These are phyloP conservation scores for Enteromius mattozi DNA, from an alignment of 2,797 vertebrate genomes.

Conservation along the genomic window DNA sequence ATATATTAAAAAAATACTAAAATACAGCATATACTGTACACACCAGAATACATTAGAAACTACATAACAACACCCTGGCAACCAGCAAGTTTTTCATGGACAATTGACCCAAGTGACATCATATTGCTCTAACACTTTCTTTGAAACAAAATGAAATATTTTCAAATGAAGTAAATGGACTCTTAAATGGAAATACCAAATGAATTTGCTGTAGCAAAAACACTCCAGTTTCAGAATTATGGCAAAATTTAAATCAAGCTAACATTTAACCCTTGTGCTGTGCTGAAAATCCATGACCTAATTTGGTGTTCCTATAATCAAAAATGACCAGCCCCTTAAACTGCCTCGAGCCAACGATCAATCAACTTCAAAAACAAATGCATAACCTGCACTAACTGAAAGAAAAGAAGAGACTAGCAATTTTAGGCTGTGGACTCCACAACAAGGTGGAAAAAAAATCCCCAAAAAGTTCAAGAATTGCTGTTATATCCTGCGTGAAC, in stretches of 20 bases:
- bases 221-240: neutral
- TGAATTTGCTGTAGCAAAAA: neutral
- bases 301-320: neutral
- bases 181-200: neutral
- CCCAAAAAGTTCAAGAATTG: too few species aligned
- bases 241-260: neutral
- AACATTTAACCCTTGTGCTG: neutral
- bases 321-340: neutral
- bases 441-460: too few species aligned
- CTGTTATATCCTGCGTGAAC: neutral
- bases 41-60: too few species aligned
- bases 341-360: neutral
- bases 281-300: neutral
- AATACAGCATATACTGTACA: neutral
- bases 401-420: neutral
- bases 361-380: neutral
- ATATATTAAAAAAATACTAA: neutral
- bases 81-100: neutral
- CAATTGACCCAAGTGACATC: neutral
- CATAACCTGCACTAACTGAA: neutral
- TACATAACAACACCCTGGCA: too few species aligned
- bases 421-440: neutral
- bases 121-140: neutral
- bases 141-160: neutral
- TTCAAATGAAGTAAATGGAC: neutral